Base-by-base conservation (phyloP, 2,888 invertebrate species). In the Pandemis cinnamomeana region DNA sequence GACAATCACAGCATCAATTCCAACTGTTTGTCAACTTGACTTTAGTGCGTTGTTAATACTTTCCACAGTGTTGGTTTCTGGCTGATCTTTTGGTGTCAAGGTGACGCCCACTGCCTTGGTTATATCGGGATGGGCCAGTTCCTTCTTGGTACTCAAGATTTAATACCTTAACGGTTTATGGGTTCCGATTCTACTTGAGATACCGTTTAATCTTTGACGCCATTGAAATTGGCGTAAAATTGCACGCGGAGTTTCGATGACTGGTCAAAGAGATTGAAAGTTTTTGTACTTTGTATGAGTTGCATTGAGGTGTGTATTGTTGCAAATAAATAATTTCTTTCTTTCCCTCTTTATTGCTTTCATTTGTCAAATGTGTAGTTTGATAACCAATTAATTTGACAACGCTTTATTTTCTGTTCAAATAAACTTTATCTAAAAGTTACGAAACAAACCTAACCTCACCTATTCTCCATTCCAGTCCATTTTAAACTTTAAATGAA, bases 91-190 rank as follows among this genome's bases (percentile, higher is more conserved):
- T 67, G 78, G 75, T 77, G 78, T 78, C 80, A 79, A 76, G 80
- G 80, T 75, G 74, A 78, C 84, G 80, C 83, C 82, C 81, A 83
- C 82, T 67, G 71, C 6, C 67, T 66, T 72, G 78, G 77, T 76
- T 77, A 77, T 76, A 77, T 76, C 73, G 75, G 73, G 74, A 72
- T 71, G 77, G 67, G 71, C 75, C 75, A 10, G 15, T 5, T 15
- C 53, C 75, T 72, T 67, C 71, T 72, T 66, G 60, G 67, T 67
- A 67, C 27, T 58, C 58, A 27, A 58, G 58, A 58, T 58, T 58
- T 58, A 58, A 58, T 58, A 58, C 55, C 55, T 55, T 55, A 55
- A 55, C 55, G 55, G 55, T 55, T 53, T 48, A 61, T 53, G 67
- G 61, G 20, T 67, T 64, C 48, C 64, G 48, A 72, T 68, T 42